A percentile compares a stretch with the other conserved stretches of the same genome.
phyloP scores from a whole-genome alignment of 2,797 vertebrate genomes.

The Yasuhikotakia modesta region DNA sequence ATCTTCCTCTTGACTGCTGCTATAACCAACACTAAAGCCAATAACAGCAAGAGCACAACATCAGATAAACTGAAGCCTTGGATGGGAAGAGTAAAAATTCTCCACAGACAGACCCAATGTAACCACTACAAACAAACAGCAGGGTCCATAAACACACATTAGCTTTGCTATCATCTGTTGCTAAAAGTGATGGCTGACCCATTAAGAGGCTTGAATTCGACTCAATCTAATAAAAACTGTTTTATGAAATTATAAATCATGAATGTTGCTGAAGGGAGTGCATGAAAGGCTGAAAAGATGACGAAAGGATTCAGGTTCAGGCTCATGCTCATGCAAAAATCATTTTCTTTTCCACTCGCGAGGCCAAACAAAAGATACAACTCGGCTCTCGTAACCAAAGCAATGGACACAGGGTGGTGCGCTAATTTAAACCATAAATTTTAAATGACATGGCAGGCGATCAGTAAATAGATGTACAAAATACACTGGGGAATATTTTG shows the following conservation, averaged over 20 bases:
- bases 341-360: neutral
- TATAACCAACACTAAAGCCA: slow-evolving; percentile 9
- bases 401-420: neutral
- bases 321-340: neutral
- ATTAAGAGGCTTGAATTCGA: neutral
- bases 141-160: slow-evolving; percentile 28
- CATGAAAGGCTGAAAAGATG: neutral
- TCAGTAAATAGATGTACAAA: slow-evolving; percentile 15
- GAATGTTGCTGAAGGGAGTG: neutral
- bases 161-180: slow-evolving; percentile 26
- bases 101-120: slow-evolving; percentile 21
- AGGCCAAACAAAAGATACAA: slow-evolving; percentile 17
- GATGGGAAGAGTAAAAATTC: slow-evolving; percentile 27
- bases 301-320: neutral
- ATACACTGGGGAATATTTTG: slow-evolving; percentile 34
- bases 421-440: slow-evolving; percentile 40
- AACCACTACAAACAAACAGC: slow-evolving; percentile 31
- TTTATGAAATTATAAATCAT: neutral
- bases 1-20: neutral
- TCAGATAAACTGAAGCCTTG: neutral
- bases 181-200: slow-evolving; percentile 8
- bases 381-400: slow-evolving; percentile 8
- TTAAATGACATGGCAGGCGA: slow-evolving; percentile 18
- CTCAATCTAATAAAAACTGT: neutral
- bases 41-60: neutral